phyloP scores from a whole-genome alignment of 35 echinoderm and acorn worm genomes.

The Ptychodera flava region DNA sequence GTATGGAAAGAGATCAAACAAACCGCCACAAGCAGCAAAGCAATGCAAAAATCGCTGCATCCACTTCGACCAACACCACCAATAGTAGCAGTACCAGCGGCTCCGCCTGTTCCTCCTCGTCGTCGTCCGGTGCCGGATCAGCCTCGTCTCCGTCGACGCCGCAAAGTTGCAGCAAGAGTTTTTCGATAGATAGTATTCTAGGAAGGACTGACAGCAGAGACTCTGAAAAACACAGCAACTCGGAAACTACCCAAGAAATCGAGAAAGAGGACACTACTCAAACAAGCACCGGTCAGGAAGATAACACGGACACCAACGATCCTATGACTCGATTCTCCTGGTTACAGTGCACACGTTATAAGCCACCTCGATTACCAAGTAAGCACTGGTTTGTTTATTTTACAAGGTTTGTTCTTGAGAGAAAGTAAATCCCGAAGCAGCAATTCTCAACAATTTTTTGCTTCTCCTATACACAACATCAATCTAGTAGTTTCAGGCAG shows the following conservation, averaged over 20 bases:
- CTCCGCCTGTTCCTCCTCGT: background rate
- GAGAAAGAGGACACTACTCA: constrained; percentile 17
- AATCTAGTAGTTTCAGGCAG: background rate
- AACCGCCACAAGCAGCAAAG: background rate
- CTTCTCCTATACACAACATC: background rate
- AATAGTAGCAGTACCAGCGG: background rate
- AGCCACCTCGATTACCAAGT: constrained; percentile 93
- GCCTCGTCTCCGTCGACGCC: background rate
- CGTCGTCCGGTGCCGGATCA: background rate
- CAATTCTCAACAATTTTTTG: background rate
- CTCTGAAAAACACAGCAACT: background rate
- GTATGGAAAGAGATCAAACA: constrained; percentile 11
- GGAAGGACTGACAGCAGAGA: constrained; percentile 11
- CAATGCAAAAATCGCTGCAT: background rate
- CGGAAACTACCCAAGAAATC: constrained; percentile 7
- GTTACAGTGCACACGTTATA: constrained; percentile 95
- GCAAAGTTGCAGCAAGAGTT: constrained; percentile 10
- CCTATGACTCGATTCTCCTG: constrained; percentile 89
- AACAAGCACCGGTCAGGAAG: background rate
- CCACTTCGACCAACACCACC: background rate
- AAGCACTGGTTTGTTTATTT: constrained; percentile 17
- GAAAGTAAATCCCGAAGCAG: background rate
- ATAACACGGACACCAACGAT: constrained; percentile 38
- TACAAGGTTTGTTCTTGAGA: background rate
- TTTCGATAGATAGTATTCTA: constrained; percentile 55